These are phyloP conservation scores for Coregonus ussuriensis DNA, from an alignment of 2,797 vertebrate genomes.

Conservation along the genomic window DNA sequence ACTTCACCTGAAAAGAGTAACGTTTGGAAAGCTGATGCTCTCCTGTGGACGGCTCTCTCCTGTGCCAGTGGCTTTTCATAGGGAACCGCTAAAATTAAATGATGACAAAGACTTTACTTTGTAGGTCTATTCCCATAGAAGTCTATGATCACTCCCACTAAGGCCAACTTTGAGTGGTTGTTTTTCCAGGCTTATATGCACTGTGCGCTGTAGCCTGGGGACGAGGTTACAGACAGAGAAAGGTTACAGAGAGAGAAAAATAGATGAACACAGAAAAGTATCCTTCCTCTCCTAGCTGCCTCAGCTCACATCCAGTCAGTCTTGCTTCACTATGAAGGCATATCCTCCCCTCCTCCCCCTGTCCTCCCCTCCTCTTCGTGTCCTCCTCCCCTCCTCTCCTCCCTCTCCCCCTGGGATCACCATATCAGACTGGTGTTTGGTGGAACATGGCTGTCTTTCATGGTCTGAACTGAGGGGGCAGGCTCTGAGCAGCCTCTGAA, in stretches of 20 bases:
- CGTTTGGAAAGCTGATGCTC: no score
- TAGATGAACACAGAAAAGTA: not conserved
- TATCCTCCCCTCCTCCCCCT: not conserved
- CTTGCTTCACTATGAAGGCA: not conserved
- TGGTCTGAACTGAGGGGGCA: not conserved
- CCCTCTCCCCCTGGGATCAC: slow-evolving; percentile 5
- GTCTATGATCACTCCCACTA: no score
- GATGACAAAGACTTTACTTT: no score
- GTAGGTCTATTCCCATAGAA: no score
- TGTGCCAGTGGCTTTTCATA: no score
- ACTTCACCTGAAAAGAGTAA: no score
- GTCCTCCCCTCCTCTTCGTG: not conserved
- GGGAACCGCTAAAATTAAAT: no score
- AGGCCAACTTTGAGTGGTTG: no score
- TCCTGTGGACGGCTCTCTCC: no score
- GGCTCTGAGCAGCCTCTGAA: slow-evolving; percentile 1
- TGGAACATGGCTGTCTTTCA: not conserved
- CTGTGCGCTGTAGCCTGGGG: not conserved
- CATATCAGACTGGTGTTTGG: slow-evolving; percentile 21
- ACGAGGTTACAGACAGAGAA: not conserved
- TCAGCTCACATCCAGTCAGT: not conserved
- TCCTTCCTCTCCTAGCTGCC: not conserved
- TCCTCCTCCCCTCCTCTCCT: not conserved
- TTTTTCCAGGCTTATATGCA: no score
- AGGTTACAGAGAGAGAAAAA: not conserved